phyloP scores from a whole-genome alignment of 2,113 vertebrate species.

The Cryptoleucopteryx plumbea region DNA sequence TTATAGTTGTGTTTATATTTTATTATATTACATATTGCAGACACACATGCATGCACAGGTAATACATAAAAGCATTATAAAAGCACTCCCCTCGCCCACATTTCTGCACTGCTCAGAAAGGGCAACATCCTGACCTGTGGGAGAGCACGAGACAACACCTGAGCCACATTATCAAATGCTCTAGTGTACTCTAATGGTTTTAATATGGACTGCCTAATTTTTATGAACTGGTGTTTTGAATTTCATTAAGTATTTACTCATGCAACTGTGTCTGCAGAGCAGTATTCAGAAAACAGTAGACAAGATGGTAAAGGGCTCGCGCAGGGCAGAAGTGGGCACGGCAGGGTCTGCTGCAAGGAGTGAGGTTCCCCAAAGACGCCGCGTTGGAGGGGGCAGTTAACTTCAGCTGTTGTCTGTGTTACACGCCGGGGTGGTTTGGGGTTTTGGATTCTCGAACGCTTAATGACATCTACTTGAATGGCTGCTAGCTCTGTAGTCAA shows the following conservation, averaged over 20 bases:
- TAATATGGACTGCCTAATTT: background rate
- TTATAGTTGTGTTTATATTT: background rate
- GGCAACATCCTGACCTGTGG: background rate
- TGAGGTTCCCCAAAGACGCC: background rate
- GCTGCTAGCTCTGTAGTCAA: background rate
- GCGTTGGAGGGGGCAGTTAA: background rate
- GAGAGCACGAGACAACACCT: background rate
- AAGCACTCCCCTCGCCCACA: background rate
- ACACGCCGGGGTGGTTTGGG: background rate
- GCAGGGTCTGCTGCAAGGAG: background rate
- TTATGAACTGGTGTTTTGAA: background rate
- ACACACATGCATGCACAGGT: accelerated
- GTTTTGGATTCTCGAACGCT: background rate
- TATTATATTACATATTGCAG: accelerated
- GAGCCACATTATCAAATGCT: background rate
- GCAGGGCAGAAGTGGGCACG: background rate
- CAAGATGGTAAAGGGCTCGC: background rate
- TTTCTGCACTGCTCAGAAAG: background rate
- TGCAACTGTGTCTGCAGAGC: background rate
- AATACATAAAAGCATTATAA: accelerated
- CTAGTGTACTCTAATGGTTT: background rate
- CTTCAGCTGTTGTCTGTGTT: background rate
- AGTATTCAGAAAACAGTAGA: background rate
- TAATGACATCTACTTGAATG: background rate
- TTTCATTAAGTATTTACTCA: background rate